These are phyloP conservation scores for Esox lucius DNA, from an alignment of 2,797 vertebrate genomes.

Conservation along the genomic window DNA sequence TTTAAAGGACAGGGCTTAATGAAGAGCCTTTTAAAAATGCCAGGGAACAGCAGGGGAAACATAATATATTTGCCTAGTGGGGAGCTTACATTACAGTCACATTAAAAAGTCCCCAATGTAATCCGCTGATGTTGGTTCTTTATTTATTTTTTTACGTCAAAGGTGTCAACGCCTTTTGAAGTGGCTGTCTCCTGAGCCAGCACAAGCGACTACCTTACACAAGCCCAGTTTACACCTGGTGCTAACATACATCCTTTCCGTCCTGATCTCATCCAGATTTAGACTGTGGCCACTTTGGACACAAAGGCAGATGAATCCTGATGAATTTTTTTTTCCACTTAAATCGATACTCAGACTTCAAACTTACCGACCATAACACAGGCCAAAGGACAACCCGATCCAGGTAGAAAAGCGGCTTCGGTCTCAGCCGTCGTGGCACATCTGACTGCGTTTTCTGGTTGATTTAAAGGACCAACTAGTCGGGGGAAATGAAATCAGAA, in stretches of 20 bases:
- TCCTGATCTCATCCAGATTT: too few species aligned
- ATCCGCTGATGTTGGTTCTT: constrained; percentile 6
- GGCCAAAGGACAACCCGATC: too few species aligned
- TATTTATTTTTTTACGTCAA: not conserved
- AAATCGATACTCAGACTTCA: too few species aligned
- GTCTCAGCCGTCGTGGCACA: not conserved
- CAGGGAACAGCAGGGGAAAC: not conserved
- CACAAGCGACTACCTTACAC: constrained; percentile 10
- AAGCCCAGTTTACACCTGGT: too few species aligned
- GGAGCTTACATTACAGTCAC: constrained; percentile 13
- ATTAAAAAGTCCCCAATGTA: constrained; percentile 11
- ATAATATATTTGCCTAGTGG: not conserved
- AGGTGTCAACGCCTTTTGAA: constrained; percentile 9
- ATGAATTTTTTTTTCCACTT: too few species aligned
- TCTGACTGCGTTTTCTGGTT: too few species aligned
- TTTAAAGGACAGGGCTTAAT: not conserved
- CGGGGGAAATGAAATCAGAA: too few species aligned
- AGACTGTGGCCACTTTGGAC: too few species aligned
- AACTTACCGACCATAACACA: too few species aligned
- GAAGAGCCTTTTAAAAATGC: not conserved
- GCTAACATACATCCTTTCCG: too few species aligned
- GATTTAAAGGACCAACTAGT: too few species aligned
- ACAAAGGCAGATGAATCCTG: too few species aligned
- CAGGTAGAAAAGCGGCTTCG: not conserved
- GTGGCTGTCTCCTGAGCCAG: constrained; percentile 15